These are phyloP conservation scores for Oreotragus oreotragus DNA, from an alignment of 2,113 vertebrate species.

Conservation along the genomic window DNA sequence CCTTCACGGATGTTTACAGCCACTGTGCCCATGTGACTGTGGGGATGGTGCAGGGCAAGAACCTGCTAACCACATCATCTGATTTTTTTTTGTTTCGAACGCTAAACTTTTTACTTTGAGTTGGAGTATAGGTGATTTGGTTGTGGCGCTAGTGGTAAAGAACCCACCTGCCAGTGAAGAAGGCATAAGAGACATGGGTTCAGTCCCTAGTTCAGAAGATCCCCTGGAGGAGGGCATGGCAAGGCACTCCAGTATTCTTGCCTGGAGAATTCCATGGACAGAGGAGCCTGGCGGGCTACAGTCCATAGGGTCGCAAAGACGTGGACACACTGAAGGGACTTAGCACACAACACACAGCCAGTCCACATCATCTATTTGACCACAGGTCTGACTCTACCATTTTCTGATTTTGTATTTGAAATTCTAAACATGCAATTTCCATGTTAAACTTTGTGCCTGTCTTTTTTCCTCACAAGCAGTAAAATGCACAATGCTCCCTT, in stretches of 20 bases:
- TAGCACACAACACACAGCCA: background rate
- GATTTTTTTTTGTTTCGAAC: slow-evolving; percentile 2
- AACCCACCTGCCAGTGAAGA: background rate
- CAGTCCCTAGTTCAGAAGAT: background rate
- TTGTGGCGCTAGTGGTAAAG: background rate
- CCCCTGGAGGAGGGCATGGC: background rate
- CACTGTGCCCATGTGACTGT: slow-evolving; percentile 92
- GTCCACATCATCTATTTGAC: slow-evolving; percentile 92
- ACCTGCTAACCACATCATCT: slow-evolving; percentile 92
- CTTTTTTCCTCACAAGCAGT: no score
- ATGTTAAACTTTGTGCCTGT: background rate
- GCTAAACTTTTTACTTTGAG: background rate
- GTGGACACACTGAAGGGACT: background rate
- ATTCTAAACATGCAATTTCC: background rate
- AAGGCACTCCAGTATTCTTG: background rate
- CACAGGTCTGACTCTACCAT: slow-evolving; percentile 79
- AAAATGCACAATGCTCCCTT: background rate
- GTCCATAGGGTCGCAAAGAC: background rate
- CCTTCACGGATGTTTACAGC: slow-evolving; percentile 95
- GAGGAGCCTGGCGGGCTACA: background rate
- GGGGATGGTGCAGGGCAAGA: slow-evolving; percentile 93
- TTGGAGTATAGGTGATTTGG: background rate
- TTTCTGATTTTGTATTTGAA: background rate
- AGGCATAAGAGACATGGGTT: background rate
- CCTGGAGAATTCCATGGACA: background rate